Evolutionary conservation across 2,113 vertebrate species (phyloP).

Genomic region (Anser brachyrhynchus): DNA sequence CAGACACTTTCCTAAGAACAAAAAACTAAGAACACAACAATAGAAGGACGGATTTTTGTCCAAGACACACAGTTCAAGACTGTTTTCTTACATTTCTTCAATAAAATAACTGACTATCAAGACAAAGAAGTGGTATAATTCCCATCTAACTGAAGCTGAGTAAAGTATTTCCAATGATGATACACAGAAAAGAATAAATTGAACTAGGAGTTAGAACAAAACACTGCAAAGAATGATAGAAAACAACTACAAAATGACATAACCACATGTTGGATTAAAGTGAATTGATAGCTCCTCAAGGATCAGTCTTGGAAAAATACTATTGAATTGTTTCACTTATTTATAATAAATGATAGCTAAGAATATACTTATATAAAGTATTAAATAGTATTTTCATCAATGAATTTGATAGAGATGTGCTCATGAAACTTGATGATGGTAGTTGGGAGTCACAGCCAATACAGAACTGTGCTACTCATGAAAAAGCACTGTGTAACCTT

Average conservation of each 20-base stretch:
- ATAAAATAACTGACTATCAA: not conserved
- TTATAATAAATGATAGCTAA: not conserved
- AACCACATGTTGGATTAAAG: not conserved
- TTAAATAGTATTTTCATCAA: not conserved
- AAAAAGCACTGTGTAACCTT: not conserved
- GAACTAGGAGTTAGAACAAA: not conserved
- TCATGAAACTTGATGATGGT: accelerated
- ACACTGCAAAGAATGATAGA: not conserved
- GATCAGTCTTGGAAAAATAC: not conserved
- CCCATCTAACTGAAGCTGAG: not conserved
- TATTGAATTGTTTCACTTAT: not conserved
- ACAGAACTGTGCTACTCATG: not conserved
- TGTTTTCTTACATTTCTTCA: not conserved
- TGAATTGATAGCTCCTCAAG: not conserved
- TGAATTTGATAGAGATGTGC: not conserved
- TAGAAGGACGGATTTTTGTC: not conserved
- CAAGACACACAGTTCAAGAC: not conserved
- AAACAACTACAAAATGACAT: not conserved
- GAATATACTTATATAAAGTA: not conserved
- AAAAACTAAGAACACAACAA: not conserved
- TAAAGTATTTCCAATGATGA: not conserved
- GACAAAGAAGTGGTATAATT: not conserved
- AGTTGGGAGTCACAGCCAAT: not conserved
- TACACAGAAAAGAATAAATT: not conserved
- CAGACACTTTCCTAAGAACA: not conserved